Evolutionary conservation across 1,140 invertebrate genomes (phyloP).

Genomic region (Aphelenchoides fujianensis): DNA sequence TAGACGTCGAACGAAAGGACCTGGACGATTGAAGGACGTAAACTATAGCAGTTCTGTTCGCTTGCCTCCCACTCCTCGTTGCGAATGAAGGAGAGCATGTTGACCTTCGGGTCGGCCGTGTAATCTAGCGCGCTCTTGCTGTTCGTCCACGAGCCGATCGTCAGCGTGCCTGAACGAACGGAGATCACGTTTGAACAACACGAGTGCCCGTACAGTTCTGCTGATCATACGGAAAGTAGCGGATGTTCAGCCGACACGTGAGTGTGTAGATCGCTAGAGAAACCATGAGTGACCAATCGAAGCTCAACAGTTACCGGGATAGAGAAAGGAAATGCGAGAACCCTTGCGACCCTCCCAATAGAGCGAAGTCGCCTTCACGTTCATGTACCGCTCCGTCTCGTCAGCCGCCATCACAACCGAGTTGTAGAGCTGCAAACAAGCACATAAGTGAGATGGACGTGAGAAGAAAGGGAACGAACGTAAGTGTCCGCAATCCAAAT

Average conservation of each 20-base stretch:
- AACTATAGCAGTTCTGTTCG: neutral
- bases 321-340: constrained; percentile 55
- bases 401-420: constrained; percentile 57
- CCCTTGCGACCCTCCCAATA: constrained; percentile 55
- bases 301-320: constrained; percentile 48
- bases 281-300: neutral
- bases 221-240: constrained; percentile 61
- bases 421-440: constrained; percentile 19
- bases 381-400: constrained; percentile 61
- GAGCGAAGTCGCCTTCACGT: constrained; percentile 50
- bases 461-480: constrained; percentile 2
- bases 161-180: no score
- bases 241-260: constrained; percentile 57
- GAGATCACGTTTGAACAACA: no score
- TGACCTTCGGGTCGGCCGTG: constrained; percentile 55
- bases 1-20: constrained; percentile 56
- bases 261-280: constrained; percentile 36
- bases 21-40: neutral
- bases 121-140: constrained; percentile 59
- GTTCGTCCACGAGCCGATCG: constrained; percentile 60
- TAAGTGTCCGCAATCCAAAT: constrained; percentile 61
- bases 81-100: constrained; percentile 55
- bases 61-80: constrained; percentile 59
- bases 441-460: neutral
- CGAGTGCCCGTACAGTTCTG: constrained; percentile 62